Percentiles rank a stretch among this genome's conserved stretches.
phyloP scores from a whole-genome alignment of 35 echinoderm and acorn worm species.

The Lytechinus variegatus region DNA sequence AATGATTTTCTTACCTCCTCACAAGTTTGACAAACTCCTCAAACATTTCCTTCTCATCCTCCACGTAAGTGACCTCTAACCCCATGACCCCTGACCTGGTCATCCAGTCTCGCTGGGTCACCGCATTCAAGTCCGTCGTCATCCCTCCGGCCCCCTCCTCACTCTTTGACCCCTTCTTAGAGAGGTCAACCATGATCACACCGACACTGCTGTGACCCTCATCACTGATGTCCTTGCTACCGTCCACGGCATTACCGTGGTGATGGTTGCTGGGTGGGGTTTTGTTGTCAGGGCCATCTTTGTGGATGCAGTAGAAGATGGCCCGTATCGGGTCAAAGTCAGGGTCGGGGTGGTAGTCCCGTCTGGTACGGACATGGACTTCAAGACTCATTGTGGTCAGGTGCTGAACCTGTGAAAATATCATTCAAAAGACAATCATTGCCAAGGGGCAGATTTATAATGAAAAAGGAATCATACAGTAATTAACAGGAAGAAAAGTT shows the following conservation, averaged over 20 bases:
- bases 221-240: conserved; percentile 36
- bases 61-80: conserved; percentile 63
- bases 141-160: background rate
- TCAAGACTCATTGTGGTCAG: conserved; percentile 91
- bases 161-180: conserved; percentile 52
- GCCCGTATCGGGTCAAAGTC: conserved; percentile 88
- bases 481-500: too few relatives aligned
- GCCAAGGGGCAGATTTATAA: background rate
- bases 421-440: background rate
- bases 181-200: conserved; percentile 66
- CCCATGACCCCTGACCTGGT: conserved; percentile 69
- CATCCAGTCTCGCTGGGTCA: conserved; percentile 41
- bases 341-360: conserved; percentile 82
- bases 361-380: conserved; percentile 71
- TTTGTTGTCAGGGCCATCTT: conserved; percentile 14
- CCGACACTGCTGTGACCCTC: conserved; percentile 23
- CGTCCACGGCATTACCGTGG: conserved; percentile 18
- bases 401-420: conserved; percentile 73
- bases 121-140: background rate
- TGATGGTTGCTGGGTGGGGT: background rate
- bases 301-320: conserved; percentile 80
- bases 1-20: conserved; percentile 71
- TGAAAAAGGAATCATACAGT: background rate
- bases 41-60: conserved; percentile 70
- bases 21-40: conserved; percentile 79